phyloP scores from a whole-genome alignment of 2,113 vertebrate species.

The Prinia subflava region DNA sequence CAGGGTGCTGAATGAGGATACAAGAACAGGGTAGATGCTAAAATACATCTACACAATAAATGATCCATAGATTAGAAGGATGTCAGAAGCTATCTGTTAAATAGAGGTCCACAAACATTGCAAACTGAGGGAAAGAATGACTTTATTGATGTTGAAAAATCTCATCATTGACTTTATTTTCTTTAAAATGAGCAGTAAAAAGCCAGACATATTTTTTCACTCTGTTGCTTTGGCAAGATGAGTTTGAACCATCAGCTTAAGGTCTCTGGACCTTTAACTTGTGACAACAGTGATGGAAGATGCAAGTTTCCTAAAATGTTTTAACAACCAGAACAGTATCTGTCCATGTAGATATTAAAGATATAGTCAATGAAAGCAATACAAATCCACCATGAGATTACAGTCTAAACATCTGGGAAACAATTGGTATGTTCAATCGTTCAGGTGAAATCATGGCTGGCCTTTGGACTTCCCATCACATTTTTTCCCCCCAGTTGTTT shows the following conservation, averaged over 20 bases:
- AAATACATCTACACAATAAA: neutral
- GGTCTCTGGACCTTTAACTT: constrained; percentile 32
- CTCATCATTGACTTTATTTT: constrained; percentile 48
- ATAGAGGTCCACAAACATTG: constrained; percentile 4
- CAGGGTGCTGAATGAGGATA: neutral
- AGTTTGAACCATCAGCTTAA: constrained; percentile 47
- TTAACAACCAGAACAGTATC: constrained; percentile 8
- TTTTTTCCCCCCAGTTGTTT: neutral
- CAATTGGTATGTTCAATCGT: constrained; percentile 34
- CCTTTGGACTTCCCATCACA: constrained; percentile 21
- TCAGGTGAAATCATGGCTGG: constrained; percentile 6
- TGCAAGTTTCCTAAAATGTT: constrained; percentile 43
- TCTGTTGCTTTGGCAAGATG: constrained; percentile 53
- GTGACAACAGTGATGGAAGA: constrained; percentile 51
- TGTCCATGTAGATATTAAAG: constrained; percentile 63
- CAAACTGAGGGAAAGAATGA: constrained; percentile 38
- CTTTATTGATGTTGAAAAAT: constrained; percentile 54
- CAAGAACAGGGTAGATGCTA: neutral
- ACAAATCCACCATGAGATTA: constrained; percentile 37
- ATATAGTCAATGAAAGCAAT: constrained; percentile 63
- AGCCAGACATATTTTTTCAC: constrained; percentile 53
- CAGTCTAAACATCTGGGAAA: constrained; percentile 21
- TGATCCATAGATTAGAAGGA: constrained; percentile 30
- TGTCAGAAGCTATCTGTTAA: constrained; percentile 19
- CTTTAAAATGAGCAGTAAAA: constrained; percentile 55